phyloP scores from a whole-genome alignment of 2,888 invertebrate genomes.

The Erynnis tages region DNA sequence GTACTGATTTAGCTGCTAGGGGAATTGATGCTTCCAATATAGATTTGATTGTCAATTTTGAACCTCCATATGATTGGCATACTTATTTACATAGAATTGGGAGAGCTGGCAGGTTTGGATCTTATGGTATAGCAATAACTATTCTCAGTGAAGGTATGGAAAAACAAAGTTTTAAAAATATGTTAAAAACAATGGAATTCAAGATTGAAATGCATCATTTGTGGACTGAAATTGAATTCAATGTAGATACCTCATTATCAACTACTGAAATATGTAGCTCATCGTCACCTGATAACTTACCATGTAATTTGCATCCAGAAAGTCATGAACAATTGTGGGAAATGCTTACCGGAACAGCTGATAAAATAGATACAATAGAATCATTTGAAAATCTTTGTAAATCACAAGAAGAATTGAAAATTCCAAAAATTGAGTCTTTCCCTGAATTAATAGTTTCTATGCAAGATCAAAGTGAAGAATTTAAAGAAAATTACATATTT shows the following conservation, averaged over 20 bases:
- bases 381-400: constrained; percentile 44
- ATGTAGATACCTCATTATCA: constrained; percentile 19
- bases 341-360: constrained; percentile 36
- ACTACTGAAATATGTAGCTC: neutral
- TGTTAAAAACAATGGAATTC: constrained; percentile 81
- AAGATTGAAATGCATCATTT: constrained; percentile 47
- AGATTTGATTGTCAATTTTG: constrained; percentile 96
- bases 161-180: constrained; percentile 75
- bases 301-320: constrained; percentile 14
- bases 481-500: neutral
- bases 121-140: constrained; percentile 89
- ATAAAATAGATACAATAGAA: constrained; percentile 29
- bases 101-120: constrained; percentile 96
- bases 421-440: constrained; percentile 44
- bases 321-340: constrained; percentile 44
- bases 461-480: neutral
- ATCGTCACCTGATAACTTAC: neutral
- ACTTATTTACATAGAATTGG: constrained; percentile 98
- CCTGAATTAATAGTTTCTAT: constrained; percentile 36
- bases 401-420: constrained; percentile 31
- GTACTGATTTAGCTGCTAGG: constrained; percentile 95
- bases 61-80: constrained; percentile 88
- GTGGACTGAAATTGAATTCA: constrained; percentile 48
- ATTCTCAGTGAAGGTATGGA: constrained; percentile 86
- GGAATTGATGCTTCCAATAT: constrained; percentile 97